These are phyloP conservation scores for Microctonus brassicae DNA, from an alignment of 2,888 invertebrate genomes.

Conservation along the genomic window DNA sequence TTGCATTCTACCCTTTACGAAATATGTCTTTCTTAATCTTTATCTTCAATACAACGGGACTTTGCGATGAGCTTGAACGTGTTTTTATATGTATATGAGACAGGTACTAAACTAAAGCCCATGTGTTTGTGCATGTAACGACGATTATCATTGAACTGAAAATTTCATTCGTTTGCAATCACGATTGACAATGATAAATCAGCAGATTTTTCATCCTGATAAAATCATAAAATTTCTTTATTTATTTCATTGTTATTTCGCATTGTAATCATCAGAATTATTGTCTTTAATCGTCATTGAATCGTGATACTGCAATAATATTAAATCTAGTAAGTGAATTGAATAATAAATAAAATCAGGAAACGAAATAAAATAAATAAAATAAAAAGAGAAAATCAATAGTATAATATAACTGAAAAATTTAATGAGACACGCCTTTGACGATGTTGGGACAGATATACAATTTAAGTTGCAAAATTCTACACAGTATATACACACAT, in stretches of 20 bases:
- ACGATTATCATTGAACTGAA: conserved; percentile 13
- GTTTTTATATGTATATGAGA: not conserved
- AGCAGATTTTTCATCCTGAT: conserved; percentile 1
- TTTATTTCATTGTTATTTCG: conserved; percentile 12
- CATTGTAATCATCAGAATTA: conserved; percentile 1
- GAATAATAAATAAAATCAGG: conserved; percentile 15
- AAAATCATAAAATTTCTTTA: not conserved
- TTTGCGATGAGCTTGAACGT: conserved; percentile 12
- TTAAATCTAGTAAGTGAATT: not conserved
- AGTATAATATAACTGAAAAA: conserved; percentile 15
- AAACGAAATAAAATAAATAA: not conserved
- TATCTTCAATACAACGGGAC: conserved; percentile 13
- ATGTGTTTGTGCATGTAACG: not conserved
- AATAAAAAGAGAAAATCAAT: conserved; percentile 7
- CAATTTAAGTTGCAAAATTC: conserved; percentile 37
- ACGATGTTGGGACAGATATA: conserved; percentile 6
- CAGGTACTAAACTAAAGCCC: not conserved
- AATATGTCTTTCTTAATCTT: conserved; percentile 14
- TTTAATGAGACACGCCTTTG: conserved; percentile 35
- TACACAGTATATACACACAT: conserved; percentile 8
- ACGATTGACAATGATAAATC: conserved; percentile 8
- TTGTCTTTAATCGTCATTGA: conserved; percentile 5
- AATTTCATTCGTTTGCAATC: conserved; percentile 19
- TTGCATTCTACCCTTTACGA: conserved; percentile 16
- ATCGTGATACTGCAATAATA: not conserved